phyloP scores from a whole-genome alignment of 2,797 vertebrate species.

The Cirrhinus mrigala region DNA sequence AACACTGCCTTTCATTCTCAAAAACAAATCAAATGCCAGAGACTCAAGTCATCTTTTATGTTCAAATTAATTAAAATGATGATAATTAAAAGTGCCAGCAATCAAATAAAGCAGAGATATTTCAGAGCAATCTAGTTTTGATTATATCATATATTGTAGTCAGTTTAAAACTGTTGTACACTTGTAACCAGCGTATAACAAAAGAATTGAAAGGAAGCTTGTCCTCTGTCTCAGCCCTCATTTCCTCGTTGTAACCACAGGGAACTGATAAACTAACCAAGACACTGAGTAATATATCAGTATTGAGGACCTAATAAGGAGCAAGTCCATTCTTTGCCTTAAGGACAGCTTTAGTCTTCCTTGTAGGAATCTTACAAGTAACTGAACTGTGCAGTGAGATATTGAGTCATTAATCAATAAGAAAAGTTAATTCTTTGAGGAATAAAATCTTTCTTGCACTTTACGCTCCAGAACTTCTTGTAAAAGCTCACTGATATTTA shows the following conservation, averaged over 20 bases:
- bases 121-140: neutral
- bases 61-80: conserved; percentile 12
- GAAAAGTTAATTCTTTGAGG: conserved; percentile 18
- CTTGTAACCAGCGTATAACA: no score
- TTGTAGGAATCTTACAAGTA: neutral
- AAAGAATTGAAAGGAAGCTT: neutral
- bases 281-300: conserved; percentile 11
- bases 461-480: neutral
- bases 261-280: neutral
- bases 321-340: neutral
- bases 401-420: conserved; percentile 35
- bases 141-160: neutral
- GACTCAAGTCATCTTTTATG: neutral
- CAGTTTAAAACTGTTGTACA: neutral
- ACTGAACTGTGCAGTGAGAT: neutral
- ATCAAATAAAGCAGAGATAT: neutral
- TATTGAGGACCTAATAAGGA: conserved; percentile 21
- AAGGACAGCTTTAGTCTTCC: conserved; percentile 18
- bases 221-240: neutral
- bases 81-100: neutral
- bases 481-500: conserved; percentile 27
- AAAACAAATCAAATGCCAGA: neutral
- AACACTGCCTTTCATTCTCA: neutral
- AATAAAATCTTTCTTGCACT: neutral
- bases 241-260: neutral